Evolutionary conservation across 2,888 invertebrate genomes (phyloP).

Genomic region (Hemicrepidius hirtus): DNA sequence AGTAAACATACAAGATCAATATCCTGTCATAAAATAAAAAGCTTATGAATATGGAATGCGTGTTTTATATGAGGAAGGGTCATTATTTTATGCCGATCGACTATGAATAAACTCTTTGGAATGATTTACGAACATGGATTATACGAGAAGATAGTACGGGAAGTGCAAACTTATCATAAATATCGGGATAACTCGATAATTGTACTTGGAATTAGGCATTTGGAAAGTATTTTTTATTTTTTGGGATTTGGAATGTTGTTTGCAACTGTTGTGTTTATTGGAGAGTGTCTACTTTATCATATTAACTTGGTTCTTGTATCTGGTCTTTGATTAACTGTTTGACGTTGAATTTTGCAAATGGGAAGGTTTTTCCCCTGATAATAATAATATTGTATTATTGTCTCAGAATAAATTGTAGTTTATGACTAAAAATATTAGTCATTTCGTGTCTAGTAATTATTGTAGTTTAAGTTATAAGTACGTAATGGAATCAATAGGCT

Average conservation of each 20-base stretch:
- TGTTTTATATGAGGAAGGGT: not conserved
- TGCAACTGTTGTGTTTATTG: not conserved
- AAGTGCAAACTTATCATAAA: not conserved
- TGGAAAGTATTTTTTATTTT: not conserved
- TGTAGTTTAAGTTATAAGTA: no score
- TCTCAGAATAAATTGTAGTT: no score
- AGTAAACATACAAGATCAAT: no score
- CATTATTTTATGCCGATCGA: conserved; percentile 7
- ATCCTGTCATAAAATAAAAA: no score
- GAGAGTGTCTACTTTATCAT: not conserved
- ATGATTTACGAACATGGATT: not conserved
- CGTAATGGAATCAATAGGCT: no score
- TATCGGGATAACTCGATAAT: not conserved
- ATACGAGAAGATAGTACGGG: not conserved
- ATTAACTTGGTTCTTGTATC: no score
- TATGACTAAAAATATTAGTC: no score
- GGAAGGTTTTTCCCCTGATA: no score
- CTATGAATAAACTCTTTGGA: not conserved
- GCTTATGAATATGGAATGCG: not conserved
- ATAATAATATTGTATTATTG: no score
- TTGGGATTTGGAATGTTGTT: not conserved
- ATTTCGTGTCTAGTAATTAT: no score
- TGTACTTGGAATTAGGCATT: not conserved
- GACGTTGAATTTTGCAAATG: no score
- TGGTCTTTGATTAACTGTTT: no score